Evolutionary conservation across 1,140 invertebrate species (phyloP).

Genomic region (Euura saliciscinereae): DNA sequence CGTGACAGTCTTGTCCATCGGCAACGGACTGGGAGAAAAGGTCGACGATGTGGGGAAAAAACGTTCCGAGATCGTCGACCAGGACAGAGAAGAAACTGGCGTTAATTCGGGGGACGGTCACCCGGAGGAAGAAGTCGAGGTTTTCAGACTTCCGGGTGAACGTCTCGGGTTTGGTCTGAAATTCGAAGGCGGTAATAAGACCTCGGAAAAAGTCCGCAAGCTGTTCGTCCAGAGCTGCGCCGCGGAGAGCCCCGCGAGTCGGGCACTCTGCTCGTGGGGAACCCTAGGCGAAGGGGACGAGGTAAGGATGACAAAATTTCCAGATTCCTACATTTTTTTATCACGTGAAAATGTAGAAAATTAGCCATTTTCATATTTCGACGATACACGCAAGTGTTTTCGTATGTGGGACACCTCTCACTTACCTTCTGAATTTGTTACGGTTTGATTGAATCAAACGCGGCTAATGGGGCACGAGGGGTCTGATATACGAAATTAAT

Average conservation of each 20-base stretch:
- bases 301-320: conserved; percentile 32
- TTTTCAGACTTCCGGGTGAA: conserved; percentile 86
- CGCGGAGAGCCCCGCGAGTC: conserved; percentile 83
- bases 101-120: conserved; percentile 45
- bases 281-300: conserved; percentile 83
- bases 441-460: background rate
- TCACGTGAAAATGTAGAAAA: too few relatives aligned
- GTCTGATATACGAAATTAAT: too few relatives aligned
- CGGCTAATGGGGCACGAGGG: background rate
- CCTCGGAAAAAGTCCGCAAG: conserved; percentile 71
- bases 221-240: conserved; percentile 90
- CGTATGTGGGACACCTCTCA: too few relatives aligned
- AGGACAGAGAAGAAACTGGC: conserved; percentile 28
- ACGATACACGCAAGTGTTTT: too few relatives aligned
- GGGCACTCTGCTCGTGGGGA: conserved; percentile 80
- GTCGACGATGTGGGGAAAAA: conserved; percentile 39
- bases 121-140: conserved; percentile 73
- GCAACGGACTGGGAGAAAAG: conserved; percentile 48
- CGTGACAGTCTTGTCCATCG: conserved; percentile 61
- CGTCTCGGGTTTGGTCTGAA: conserved; percentile 88
- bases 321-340: too few relatives aligned
- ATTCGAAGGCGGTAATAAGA: conserved; percentile 87
- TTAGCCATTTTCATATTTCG: too few relatives aligned
- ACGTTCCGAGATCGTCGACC: conserved; percentile 32
- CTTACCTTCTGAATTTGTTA: too few relatives aligned